These are phyloP conservation scores for Caerostris extrusa DNA, from an alignment of 1,140 invertebrate genomes.

Conservation along the genomic window DNA sequence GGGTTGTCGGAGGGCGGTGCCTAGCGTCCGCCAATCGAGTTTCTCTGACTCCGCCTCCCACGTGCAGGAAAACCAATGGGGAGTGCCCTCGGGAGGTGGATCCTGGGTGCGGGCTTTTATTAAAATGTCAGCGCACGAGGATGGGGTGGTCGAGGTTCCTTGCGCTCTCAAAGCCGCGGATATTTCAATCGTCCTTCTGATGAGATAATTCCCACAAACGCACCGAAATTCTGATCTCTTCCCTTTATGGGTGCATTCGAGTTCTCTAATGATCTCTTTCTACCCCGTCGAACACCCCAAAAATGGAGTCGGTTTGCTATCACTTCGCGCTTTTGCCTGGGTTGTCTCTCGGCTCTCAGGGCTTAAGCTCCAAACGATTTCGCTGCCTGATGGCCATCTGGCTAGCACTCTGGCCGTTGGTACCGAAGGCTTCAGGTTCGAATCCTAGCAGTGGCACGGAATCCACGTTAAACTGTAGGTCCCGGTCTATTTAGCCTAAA, in stretches of 20 bases:
- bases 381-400: no score
- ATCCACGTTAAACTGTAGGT: no score
- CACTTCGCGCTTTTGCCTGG: background rate
- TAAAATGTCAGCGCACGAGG: conserved; percentile 77
- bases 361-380: no score
- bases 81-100: background rate
- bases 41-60: conserved; percentile 49
- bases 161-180: conserved; percentile 32
- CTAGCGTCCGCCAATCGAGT: background rate
- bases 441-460: no score
- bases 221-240: conserved; percentile 23
- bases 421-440: no score
- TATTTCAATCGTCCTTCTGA: conserved; percentile 74
- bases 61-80: conserved; percentile 63
- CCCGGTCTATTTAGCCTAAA: no score
- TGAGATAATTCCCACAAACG: conserved; percentile 72
- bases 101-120: conserved; percentile 43
- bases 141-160: conserved; percentile 65
- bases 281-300: background rate
- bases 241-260: background rate
- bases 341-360: no score
- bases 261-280: no score
- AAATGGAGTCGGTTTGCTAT: background rate
- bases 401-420: no score
- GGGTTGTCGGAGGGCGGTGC: background rate